Evolutionary conservation across 2,888 invertebrate genomes (phyloP), one percentile per base, ranked within the genome.

Genomic region (Crossocerus cetratus): DNA sequence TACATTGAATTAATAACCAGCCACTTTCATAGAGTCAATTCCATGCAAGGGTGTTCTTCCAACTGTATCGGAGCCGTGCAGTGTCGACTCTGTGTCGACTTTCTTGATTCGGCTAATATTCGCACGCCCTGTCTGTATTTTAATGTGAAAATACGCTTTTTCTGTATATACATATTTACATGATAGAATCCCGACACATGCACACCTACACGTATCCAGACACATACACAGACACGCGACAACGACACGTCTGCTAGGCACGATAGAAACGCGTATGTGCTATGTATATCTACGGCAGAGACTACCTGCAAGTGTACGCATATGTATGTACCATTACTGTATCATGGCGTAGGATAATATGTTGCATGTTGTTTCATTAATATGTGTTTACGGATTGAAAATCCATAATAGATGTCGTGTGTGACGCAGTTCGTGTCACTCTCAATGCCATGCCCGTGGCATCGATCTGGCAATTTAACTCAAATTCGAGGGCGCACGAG

Each of bases 311-410:
- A 53, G 54, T 75, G 77, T 79, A 77, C 78, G 77, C 76, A 69
- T 70, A 75, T 72, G 78, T 74, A 77, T 83, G 77, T 80, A 82
- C 80, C 77, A 78, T 83, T 86, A 88, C 86, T 86, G 82, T 88
- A 89, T 84, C 85, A 87, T 83, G 84, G 80, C 82, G 83, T 90
- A 90, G 88, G 84, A 83, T 89, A 89, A 89, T 88, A 88, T 90
- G 89, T 90, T 90, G 88, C 88, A 89, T 90, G 89, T 90, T 90
- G 88, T 89, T 90, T 86, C 88, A 87, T 88, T 90, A 88, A 87
- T 89, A 88, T 87, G 90, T 90, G 89, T 90, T 86, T 87, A 87
- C 83, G 86, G 87, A 88, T 88, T 88, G 80, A 86, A 87, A 88
- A 89, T 88, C 88, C 88, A 86, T 85, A 82, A 86, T 88, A 82